phyloP scores from a whole-genome alignment of 1,140 invertebrate genomes.

The Dinothrombium tinctorium region DNA sequence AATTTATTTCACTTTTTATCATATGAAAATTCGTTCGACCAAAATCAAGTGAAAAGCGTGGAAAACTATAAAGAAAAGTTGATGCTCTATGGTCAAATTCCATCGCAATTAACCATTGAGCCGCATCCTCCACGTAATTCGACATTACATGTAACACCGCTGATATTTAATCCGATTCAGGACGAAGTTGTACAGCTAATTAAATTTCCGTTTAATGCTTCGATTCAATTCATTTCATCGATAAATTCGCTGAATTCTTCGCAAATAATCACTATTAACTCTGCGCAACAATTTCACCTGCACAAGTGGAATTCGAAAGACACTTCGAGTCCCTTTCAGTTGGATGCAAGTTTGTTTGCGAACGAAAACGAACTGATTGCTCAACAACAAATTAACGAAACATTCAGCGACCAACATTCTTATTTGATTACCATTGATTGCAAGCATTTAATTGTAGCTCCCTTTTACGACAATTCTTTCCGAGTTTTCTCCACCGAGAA shows the following conservation, averaged over 20 bases:
- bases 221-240: slow-evolving; percentile 60
- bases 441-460: slow-evolving; percentile 32
- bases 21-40: slow-evolving; percentile 91
- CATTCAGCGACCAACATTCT: slow-evolving; percentile 1
- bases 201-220: slow-evolving; percentile 93
- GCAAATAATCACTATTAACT: background rate
- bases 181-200: slow-evolving; percentile 95
- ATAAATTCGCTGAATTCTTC: background rate
- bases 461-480: slow-evolving; percentile 98
- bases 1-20: slow-evolving; percentile 99
- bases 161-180: slow-evolving; percentile 64
- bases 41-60: slow-evolving; percentile 23
- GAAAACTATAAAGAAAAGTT: slow-evolving; percentile 92
- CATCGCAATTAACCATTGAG: slow-evolving; percentile 83
- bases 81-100: slow-evolving; percentile 90
- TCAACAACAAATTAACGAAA: background rate
- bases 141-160: slow-evolving; percentile 94
- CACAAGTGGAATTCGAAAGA: slow-evolving; percentile 12
- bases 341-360: slow-evolving; percentile 1
- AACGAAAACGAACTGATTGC: background rate
- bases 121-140: slow-evolving; percentile 92
- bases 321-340: slow-evolving; percentile 2
- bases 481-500: slow-evolving; percentile 89
- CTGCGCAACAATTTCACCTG: slow-evolving; percentile 6
- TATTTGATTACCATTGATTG: slow-evolving; percentile 31